Evolutionary conservation across 64 coral and sea anemone species (phyloP).

Genomic region (Pocillopora damicornis): DNA sequence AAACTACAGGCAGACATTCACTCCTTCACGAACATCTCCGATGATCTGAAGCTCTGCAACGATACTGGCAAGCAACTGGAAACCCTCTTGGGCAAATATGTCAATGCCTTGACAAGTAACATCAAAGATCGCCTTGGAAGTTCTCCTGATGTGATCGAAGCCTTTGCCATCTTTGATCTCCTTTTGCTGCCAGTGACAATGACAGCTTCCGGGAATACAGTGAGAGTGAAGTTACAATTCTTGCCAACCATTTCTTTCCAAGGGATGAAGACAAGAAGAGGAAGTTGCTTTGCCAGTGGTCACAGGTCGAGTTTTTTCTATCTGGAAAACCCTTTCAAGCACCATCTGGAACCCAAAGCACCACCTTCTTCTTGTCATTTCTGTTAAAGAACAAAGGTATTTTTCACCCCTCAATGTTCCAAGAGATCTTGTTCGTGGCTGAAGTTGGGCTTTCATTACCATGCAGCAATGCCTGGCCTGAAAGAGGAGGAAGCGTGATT

Average conservation of each 20-base stretch:
- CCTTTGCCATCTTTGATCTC: slow-evolving; percentile 39
- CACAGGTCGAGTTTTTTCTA: slow-evolving; percentile 33
- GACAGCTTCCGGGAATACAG: slow-evolving; percentile 25
- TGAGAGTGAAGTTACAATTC: background rate
- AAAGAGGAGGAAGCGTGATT: slow-evolving; percentile 41
- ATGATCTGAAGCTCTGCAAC: background rate
- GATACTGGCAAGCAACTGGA: slow-evolving; percentile 23
- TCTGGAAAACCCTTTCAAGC: slow-evolving; percentile 42
- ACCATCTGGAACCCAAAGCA: slow-evolving; percentile 44
- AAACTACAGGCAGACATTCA: slow-evolving; percentile 14
- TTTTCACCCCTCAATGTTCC: slow-evolving; percentile 23
- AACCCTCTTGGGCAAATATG: slow-evolving; percentile 7
- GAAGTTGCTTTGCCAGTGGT: slow-evolving; percentile 39
- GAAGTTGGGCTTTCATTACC: slow-evolving; percentile 38
- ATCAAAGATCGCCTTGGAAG: slow-evolving; percentile 20
- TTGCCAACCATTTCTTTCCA: slow-evolving; percentile 2
- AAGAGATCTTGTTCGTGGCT: slow-evolving; percentile 43
- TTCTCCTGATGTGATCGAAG: slow-evolving; percentile 5
- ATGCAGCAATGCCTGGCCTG: slow-evolving; percentile 44
- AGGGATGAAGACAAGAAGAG: background rate
- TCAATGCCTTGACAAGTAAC: slow-evolving; percentile 9
- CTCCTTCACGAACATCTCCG: slow-evolving; percentile 10
- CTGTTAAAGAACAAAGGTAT: slow-evolving; percentile 45
- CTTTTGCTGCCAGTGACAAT: slow-evolving; percentile 22
- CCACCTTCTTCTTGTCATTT: slow-evolving; percentile 39